Base-by-base conservation (phyloP, 2,888 invertebrate species). In the Stratiomys singularior region DNA sequence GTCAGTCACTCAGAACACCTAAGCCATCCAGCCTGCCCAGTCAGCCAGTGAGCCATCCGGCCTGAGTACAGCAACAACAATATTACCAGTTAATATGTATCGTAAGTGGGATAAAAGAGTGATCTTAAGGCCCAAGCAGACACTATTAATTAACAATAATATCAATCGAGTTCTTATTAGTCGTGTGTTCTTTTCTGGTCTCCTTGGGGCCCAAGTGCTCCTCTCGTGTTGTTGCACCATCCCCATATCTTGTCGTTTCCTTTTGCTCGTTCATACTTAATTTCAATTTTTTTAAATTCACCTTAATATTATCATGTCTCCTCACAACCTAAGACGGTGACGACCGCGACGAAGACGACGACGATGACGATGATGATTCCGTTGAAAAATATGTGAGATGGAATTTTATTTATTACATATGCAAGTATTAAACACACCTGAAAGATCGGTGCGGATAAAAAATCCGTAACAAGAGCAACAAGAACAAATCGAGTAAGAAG, bases 311-410 rank as follows among this genome's bases (percentile, higher is more conserved):
- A 60, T 60, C 58, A 11, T 25, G 58, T 60, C 23, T 60, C 23
- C 23, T 60, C n/a, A 60, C 58, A 23, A 60, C 58, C 11, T 21
- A 60, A 52, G 23, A 60, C 60, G 60, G 25, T 25, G 60, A 60
- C 60, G 60, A 60, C 60, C 23, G 7, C 60, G 23, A 1, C 60
- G 23, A 25, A 5, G 46, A 46, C 30, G 69, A 47, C 46, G 69
- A 69, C 47, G 47, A 69, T 13, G 69, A 69, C 23, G 21, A 67
- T 46, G 67, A 67, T 69, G 69, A 69, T 69, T 69, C 69, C 69
- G 69, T 46, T 69, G 69, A 69, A 69, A 69, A 69, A 46, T 69
- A 69, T 69, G 69, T 69, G 69, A 23, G 69, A 69, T 69, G 25
- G 69, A 69, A 25, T 69, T 69, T 69, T 69, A 69, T 69, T 69